These are phyloP conservation scores for Falco punctatus DNA, from an alignment of 2,113 vertebrate species.

Conservation along the genomic window DNA sequence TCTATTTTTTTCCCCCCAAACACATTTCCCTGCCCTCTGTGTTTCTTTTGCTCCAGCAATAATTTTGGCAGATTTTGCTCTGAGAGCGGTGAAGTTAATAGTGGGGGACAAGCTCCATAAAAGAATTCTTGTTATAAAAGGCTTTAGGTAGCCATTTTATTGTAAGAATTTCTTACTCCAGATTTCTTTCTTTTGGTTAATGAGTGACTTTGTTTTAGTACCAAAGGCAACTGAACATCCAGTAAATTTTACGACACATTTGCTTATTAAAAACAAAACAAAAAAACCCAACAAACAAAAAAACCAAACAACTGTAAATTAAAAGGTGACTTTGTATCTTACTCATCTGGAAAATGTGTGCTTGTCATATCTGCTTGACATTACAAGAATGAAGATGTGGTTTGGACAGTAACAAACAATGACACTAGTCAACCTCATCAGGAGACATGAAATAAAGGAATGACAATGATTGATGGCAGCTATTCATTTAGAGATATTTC, in stretches of 20 bases:
- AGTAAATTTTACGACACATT: constrained; percentile 63
- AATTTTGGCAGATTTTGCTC: constrained; percentile 52
- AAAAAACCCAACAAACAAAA: constrained; percentile 51
- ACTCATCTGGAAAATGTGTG: constrained; percentile 86
- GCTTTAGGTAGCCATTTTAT: constrained; percentile 57
- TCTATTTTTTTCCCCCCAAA: background rate
- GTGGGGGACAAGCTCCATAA: constrained; percentile 37
- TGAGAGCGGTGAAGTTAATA: constrained; percentile 19
- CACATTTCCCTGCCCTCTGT: background rate
- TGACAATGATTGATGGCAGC: constrained; percentile 98
- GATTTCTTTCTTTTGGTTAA: constrained; percentile 28
- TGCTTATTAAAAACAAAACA: constrained; percentile 33
- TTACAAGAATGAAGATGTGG: constrained; percentile 85
- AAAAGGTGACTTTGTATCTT: constrained; percentile 94
- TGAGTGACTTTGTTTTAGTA: constrained; percentile 49
- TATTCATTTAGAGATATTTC: constrained; percentile 91
- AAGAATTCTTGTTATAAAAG: constrained; percentile 64
- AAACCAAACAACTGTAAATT: constrained; percentile 80
- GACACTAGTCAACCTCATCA: constrained; percentile 94
- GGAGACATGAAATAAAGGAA: constrained; percentile 86
- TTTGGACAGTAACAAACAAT: constrained; percentile 95
- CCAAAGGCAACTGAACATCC: constrained; percentile 66
- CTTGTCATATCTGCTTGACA: constrained; percentile 95
- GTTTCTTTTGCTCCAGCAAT: constrained; percentile 40
- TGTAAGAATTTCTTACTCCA: constrained; percentile 50